phyloP scores from a whole-genome alignment of 2,888 invertebrate species.

The Achlya flavicornis region DNA sequence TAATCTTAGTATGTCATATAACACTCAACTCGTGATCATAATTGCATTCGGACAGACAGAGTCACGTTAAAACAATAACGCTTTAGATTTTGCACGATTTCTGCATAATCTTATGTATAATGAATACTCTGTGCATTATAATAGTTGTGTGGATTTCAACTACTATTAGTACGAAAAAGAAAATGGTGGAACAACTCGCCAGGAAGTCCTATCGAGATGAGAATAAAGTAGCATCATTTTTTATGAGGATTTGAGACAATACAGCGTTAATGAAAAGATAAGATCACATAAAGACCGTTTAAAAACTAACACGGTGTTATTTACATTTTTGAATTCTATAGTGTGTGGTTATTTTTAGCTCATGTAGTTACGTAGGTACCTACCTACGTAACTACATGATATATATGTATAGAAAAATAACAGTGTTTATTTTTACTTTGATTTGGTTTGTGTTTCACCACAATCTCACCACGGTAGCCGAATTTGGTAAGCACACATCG shows the following conservation, averaged over 20 bases:
- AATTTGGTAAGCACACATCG: too few relatives aligned
- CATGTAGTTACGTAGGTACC: too few relatives aligned
- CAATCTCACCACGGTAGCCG: too few relatives aligned
- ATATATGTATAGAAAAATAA: too few relatives aligned
- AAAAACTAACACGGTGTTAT: neutral
- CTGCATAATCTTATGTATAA: neutral
- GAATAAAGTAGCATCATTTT: neutral
- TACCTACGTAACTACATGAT: too few relatives aligned
- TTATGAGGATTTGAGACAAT: neutral
- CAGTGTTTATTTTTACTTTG: too few relatives aligned
- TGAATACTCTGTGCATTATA: neutral
- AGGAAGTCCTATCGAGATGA: neutral
- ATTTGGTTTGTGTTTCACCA: too few relatives aligned
- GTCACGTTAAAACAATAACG: conserved; percentile 10
- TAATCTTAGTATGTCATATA: neutral
- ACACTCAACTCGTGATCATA: neutral
- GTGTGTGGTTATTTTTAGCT: too few relatives aligned
- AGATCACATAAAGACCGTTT: neutral
- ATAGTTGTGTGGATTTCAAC: neutral
- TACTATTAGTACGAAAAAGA: neutral
- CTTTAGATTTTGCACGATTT: conserved; percentile 1
- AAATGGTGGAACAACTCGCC: neutral
- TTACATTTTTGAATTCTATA: too few relatives aligned
- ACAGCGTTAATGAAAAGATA: neutral
- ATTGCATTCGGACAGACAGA: neutral